Conservation (phyloP, 2,113 vertebrate species). For the Oxyruncus cristatus region DNA sequence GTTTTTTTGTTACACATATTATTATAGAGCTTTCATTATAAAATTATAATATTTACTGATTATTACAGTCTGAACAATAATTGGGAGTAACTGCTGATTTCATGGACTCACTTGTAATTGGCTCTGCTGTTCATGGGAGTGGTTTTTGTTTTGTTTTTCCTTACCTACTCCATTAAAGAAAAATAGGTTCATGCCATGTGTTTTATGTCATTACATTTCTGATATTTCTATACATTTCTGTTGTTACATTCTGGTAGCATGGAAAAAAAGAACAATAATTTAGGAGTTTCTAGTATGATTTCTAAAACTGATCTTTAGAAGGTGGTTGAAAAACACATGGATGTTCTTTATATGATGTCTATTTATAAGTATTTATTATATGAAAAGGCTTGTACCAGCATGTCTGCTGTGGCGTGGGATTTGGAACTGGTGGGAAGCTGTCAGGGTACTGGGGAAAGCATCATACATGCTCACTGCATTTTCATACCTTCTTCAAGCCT, state of each 20-base stretch:
- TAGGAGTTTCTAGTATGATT: neutral
- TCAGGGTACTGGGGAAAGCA: neutral
- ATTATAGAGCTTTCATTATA: neutral
- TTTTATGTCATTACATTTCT: neutral
- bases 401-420: neutral
- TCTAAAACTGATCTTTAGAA: neutral
- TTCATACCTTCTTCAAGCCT: neutral
- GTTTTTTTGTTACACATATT: neutral
- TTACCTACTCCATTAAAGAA: neutral
- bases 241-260: neutral
- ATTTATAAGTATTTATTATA: neutral
- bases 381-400: neutral
- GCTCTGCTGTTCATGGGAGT: neutral
- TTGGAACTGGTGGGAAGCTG: neutral
- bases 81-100: neutral
- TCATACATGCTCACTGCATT: accelerated
- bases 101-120: neutral
- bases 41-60: neutral
- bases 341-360: neutral
- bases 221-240: neutral
- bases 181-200: neutral
- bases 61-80: neutral
- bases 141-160: neutral
- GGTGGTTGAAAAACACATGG: neutral
- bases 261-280: neutral